These are phyloP conservation scores for Pedetes capensis DNA, from an alignment of 2,113 vertebrate genomes.

Conservation along the genomic window DNA sequence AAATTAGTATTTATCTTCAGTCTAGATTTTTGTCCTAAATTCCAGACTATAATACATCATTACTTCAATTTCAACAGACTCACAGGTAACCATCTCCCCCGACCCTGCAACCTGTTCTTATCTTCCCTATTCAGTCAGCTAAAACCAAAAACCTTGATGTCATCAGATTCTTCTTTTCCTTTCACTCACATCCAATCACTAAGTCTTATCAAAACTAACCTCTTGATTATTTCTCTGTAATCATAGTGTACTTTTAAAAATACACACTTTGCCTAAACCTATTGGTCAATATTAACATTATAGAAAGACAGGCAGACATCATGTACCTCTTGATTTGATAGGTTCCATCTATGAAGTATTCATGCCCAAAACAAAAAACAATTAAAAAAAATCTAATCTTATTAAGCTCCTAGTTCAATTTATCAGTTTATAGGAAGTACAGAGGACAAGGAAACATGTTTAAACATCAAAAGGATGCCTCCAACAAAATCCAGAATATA, in stretches of 20 bases:
- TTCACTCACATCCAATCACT: background rate
- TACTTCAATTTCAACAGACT: background rate
- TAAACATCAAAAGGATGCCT: slow-evolving; percentile 26
- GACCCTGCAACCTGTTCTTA: background rate
- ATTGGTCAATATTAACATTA: slow-evolving; percentile 9
- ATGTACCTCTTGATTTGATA: background rate
- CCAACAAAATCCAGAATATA: slow-evolving; percentile 6
- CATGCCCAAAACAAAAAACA: background rate
- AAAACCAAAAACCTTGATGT: slow-evolving; percentile 21
- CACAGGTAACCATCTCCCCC: background rate
- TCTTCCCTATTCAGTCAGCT: background rate
- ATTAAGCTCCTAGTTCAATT: slow-evolving; percentile 20
- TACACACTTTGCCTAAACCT: background rate
- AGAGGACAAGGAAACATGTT: background rate
- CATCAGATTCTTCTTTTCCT: background rate
- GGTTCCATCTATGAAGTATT: slow-evolving; percentile 7
- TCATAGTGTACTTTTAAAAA: background rate
- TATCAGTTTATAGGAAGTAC: slow-evolving; percentile 25
- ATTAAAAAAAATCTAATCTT: background rate
- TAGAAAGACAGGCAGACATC: background rate
- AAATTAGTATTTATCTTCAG: background rate
- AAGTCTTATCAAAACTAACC: background rate
- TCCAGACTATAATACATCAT: background rate
- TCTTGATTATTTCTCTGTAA: slow-evolving; percentile 23
- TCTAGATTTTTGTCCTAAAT: background rate